A percentile compares a stretch with the other conserved stretches of the same genome.
Conservation (phyloP, 2,113 vertebrate genomes). For the Hippocampus barbouri region DNA sequence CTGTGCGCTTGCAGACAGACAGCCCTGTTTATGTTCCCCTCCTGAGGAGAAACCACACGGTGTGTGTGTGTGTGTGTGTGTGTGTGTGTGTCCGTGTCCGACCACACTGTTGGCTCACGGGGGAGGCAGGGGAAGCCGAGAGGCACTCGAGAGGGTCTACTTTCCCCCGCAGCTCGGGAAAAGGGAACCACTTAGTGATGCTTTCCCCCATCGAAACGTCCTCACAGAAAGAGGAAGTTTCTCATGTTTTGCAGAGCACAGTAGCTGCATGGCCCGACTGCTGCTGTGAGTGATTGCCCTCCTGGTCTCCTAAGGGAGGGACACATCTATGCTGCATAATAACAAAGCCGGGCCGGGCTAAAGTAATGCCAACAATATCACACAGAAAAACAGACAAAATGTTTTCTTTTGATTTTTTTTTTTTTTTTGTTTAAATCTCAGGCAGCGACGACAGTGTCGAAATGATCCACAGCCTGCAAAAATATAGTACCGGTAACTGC, state of each 20-base stretch:
- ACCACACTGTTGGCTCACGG: slow-evolving; percentile 57
- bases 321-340: slow-evolving; percentile 52
- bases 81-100: slow-evolving; percentile 35
- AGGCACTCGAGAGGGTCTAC: slow-evolving; percentile 67
- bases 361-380: slow-evolving; percentile 44
- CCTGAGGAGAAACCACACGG: slow-evolving; percentile 68
- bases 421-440: neutral
- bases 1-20: slow-evolving; percentile 71
- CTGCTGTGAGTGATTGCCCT: slow-evolving; percentile 59
- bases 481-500: neutral
- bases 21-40: slow-evolving; percentile 77
- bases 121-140: slow-evolving; percentile 63
- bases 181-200: slow-evolving; percentile 68
- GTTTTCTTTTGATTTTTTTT: too few relatives aligned
- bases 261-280: slow-evolving; percentile 59
- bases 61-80: slow-evolving; percentile 38
- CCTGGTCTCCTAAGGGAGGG: slow-evolving; percentile 51
- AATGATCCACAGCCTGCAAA: neutral
- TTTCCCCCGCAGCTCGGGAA: slow-evolving; percentile 59
- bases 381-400: slow-evolving; percentile 9
- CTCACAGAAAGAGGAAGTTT: slow-evolving; percentile 67
- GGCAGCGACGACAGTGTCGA: neutral
- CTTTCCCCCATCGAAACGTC: slow-evolving; percentile 49
- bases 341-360: slow-evolving; percentile 52
- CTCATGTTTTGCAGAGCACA: slow-evolving; percentile 67